Base-by-base conservation (phyloP, 1,140 invertebrate species). In the Bombus pascuorum region DNA sequence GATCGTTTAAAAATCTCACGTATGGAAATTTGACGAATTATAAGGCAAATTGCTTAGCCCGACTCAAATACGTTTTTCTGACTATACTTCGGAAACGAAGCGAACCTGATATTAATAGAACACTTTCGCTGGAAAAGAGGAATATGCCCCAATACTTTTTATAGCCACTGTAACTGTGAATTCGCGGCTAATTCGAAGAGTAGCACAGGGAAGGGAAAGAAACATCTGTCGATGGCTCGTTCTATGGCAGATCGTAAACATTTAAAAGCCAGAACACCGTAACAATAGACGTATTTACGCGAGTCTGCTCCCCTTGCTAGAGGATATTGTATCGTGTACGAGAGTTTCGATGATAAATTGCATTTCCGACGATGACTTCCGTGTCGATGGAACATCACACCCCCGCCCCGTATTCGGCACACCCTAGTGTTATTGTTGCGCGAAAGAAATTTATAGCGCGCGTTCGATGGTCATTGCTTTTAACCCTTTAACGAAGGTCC, bases 201-300 rank as follows among this genome's bases (percentile, higher is more conserved):
- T 76, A 85, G 9, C 37, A 1, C 5, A 28, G 39, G 4, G 42
- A 73, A 77, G 71, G 76, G 76, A 66, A 76, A 82, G 85, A 74
- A 92, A 92, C 92, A 94, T 94, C 93, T 94, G 93, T 91, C 90
- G 87, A 89, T 79, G 32, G 81, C 85, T 87, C 86, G 88, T 91
- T 76, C 80, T n/a, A 59, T 71, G 81, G 4, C 47, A 2, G 90
- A 90, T 89, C 86, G 87, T 90, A 91, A 92, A 93, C 91, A 90
- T 91, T 91, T 80, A 70, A 87, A 86, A 74, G 78, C 57, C 34
- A 39, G 78, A 71, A 66, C 70, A 65, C 80, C 77, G 47, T 44
- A 76, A 89, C 86, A 90, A 89, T 87, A 42, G 34, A 15, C 78
- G 39, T 83, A 72, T 90, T 87, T 87, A 74, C 76, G 62, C 72